Evolutionary conservation across 2,113 vertebrate species (phyloP).

Genomic region (Azemiops feae): DNA sequence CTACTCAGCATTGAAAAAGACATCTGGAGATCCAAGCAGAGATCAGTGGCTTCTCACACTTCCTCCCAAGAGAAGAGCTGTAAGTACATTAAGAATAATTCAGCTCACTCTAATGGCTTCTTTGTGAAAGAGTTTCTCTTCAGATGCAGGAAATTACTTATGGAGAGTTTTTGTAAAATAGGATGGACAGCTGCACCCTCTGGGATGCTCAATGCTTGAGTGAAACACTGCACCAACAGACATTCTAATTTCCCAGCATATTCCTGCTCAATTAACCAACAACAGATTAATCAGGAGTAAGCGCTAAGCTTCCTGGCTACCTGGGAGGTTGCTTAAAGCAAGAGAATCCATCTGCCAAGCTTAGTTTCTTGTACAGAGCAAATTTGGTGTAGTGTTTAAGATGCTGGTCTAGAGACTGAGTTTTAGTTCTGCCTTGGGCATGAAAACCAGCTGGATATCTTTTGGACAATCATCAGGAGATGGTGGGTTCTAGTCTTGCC

Average conservation of each 20-base stretch:
- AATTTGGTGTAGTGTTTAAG: background rate
- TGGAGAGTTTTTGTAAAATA: constrained; percentile 44
- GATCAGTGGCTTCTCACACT: background rate
- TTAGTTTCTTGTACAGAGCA: background rate
- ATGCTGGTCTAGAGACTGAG: background rate
- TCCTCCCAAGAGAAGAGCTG: constrained; percentile 62
- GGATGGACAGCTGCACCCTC: constrained; percentile 48
- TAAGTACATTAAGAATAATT: constrained; percentile 54
- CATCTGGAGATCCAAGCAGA: background rate
- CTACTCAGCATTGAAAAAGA: background rate
- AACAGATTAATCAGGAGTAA: constrained; percentile 53
- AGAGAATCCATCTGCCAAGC: background rate
- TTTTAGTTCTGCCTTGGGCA: background rate
- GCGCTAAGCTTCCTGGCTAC: constrained; percentile 37
- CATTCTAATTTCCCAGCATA: constrained; percentile 63
- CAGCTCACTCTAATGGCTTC: constrained; percentile 40
- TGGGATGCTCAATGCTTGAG: constrained; percentile 55
- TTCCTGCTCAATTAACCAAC: constrained; percentile 61
- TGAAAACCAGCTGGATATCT: background rate
- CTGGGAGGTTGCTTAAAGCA: constrained; percentile 42
- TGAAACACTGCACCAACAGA: constrained; percentile 59
- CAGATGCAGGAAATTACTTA: constrained; percentile 17
- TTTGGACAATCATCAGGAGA: background rate
- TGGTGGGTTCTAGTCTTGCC: background rate
- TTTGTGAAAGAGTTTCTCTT: constrained; percentile 18